Evolutionary conservation across 2,797 vertebrate species (phyloP), one percentile per base, ranked within the genome.

Genomic region (Hippocampus kuda): DNA sequence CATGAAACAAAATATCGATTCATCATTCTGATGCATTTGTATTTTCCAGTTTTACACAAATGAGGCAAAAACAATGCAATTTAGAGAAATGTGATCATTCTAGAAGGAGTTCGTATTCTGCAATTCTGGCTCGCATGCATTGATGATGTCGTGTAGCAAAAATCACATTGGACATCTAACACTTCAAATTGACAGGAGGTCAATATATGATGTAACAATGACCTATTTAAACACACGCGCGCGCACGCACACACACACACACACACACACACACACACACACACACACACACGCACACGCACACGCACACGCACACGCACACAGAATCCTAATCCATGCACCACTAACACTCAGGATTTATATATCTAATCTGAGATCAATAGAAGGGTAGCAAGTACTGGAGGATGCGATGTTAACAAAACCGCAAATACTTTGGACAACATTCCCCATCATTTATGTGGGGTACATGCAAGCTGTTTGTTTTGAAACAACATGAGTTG

Each of bases 281-380:
- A 42, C 41, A 65, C 59, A 34, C 22, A 68, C 63, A 74, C 51
- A 61, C 27, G 65, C 34, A 34, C 34, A 34, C 34, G 1, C 34
- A 34, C 71, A 49, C 27, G 61, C 57, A 42, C 18, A 69, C 63
- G 72, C 51, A 64, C 27, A 67, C 7, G 63, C 65, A 68, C 66
- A 70, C 27, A 34, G 12, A 42, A 59, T 65, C 44, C 71, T 67
- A 57, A 69, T 75, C 74, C 70, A 71, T 72, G 70, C 46, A 78
- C 74, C 69, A 75, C 75, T 75, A 73, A 83, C 71, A 77, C 78
- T 77, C 41, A 66, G 74, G 77, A 81, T 72, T 81, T 75, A 68
- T 67, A 75, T 79, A 77, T 72, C 70, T 80, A 75, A 88, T 86
- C 81, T 70, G 22, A 75, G 82, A 83, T 84, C 83, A 82, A 87